phyloP scores from a whole-genome alignment of 2,113 vertebrate genomes.

The Perca fluviatilis region DNA sequence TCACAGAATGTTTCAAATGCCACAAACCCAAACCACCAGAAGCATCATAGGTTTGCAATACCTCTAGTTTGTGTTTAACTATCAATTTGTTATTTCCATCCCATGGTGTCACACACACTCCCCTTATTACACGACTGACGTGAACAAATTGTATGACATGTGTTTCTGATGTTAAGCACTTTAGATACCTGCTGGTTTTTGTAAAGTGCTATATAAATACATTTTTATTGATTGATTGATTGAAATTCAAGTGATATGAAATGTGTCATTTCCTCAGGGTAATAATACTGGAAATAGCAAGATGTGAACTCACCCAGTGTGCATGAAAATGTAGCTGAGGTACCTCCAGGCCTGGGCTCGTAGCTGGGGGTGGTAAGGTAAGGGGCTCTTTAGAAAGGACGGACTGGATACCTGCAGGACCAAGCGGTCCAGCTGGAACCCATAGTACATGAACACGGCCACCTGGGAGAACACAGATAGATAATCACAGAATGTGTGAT shows the following conservation, averaged over 20 bases:
- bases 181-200: no score
- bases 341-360: conserved; percentile 95
- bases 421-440: conserved; percentile 90
- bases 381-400: conserved; percentile 90
- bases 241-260: neutral
- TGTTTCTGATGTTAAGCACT: no score
- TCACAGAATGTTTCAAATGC: neutral
- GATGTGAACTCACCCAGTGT: conserved; percentile 91
- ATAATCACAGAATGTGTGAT: neutral
- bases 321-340: conserved; percentile 98
- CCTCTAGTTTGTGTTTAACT: neutral
- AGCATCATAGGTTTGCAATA: neutral
- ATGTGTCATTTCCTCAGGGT: neutral
- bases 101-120: neutral
- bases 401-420: conserved; percentile 96
- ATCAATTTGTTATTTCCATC: neutral
- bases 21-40: neutral
- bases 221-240: no score
- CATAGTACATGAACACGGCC: conserved; percentile 95
- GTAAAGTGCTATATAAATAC: no score
- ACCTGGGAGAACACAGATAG: conserved; percentile 81
- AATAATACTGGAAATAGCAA: neutral
- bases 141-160: no score
- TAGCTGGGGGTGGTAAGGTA: conserved; percentile 95
- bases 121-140: neutral